Conservation (phyloP, 2,797 vertebrate genomes). For the Scolopax bukidnonensis region DNA sequence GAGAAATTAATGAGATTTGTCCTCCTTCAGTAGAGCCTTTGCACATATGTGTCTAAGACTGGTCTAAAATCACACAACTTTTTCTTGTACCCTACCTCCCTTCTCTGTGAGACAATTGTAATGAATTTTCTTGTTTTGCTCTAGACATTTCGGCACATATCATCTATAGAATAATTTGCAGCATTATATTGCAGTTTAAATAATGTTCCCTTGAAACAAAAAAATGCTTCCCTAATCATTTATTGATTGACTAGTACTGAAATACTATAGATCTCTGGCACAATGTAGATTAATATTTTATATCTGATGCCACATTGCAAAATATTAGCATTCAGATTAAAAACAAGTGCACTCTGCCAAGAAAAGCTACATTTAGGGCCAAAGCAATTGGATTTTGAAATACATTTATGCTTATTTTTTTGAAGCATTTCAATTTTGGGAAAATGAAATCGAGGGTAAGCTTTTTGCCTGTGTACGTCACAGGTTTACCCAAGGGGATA, state of each 20-base stretch:
- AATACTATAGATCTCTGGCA: slow-evolving; percentile 9
- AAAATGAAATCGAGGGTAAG: slow-evolving; percentile 59
- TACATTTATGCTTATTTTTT: slow-evolving; percentile 60
- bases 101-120: neutral
- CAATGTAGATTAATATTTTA: slow-evolving; percentile 51
- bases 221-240: neutral
- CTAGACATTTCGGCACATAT: neutral
- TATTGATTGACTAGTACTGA: slow-evolving; percentile 27
- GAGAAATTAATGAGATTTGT: neutral
- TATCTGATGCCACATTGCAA: slow-evolving; percentile 54
- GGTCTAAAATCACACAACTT: neutral
- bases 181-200: neutral
- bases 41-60: neutral
- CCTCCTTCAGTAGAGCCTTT: neutral
- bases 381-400: slow-evolving; percentile 68
- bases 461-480: slow-evolving; percentile 20
- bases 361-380: slow-evolving; percentile 48
- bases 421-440: slow-evolving; percentile 64
- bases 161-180: slow-evolving; percentile 29
- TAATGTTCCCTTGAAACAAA: neutral
- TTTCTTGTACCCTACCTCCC: neutral
- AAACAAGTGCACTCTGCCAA: slow-evolving; percentile 54
- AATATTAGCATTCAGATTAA: slow-evolving; percentile 74
- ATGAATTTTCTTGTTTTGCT: neutral
- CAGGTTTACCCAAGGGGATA: slow-evolving; percentile 61